These are phyloP conservation scores for Cacoxenus indagator DNA, from an alignment of 2,888 invertebrate species.

Conservation along the genomic window DNA sequence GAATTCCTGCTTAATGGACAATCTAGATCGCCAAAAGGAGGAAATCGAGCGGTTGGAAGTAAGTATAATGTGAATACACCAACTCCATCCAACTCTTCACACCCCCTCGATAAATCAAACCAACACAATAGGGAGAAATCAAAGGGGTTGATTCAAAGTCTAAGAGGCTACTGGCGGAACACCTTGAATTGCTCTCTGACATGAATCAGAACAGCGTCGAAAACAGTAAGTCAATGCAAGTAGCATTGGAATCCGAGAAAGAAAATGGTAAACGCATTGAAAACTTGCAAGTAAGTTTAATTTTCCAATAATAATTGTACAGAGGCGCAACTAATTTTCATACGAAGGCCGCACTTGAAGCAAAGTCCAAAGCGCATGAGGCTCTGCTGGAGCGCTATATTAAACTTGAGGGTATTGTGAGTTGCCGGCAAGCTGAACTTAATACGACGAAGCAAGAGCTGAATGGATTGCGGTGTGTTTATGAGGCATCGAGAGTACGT, in stretches of 20 bases:
- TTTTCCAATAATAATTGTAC: background rate
- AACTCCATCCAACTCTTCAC: too few species aligned
- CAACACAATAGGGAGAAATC: too few species aligned
- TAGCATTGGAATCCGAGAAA: background rate
- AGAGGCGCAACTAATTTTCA: background rate
- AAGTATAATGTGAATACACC: background rate
- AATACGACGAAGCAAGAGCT: constrained; percentile 54
- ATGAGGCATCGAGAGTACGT: constrained; percentile 29
- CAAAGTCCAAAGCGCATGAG: constrained; percentile 53
- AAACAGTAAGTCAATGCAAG: background rate
- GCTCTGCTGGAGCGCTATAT: constrained; percentile 54
- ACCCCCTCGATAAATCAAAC: too few species aligned
- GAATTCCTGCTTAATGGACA: constrained; percentile 72
- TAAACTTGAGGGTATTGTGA: constrained; percentile 53
- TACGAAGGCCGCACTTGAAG: constrained; percentile 40
- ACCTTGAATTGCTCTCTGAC: too few species aligned
- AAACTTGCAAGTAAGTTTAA: constrained; percentile 59
- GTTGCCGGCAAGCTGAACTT: constrained; percentile 51
- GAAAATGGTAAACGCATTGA: constrained; percentile 47
- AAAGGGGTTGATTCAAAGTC: too few species aligned
- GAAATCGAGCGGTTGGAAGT: background rate
- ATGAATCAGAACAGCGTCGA: constrained; percentile 28
- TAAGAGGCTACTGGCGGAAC: too few species aligned
- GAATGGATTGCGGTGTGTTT: constrained; percentile 51
- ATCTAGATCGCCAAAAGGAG: constrained; percentile 55